phyloP scores from a whole-genome alignment of 2,797 vertebrate species.

The Zalophus californianus region DNA sequence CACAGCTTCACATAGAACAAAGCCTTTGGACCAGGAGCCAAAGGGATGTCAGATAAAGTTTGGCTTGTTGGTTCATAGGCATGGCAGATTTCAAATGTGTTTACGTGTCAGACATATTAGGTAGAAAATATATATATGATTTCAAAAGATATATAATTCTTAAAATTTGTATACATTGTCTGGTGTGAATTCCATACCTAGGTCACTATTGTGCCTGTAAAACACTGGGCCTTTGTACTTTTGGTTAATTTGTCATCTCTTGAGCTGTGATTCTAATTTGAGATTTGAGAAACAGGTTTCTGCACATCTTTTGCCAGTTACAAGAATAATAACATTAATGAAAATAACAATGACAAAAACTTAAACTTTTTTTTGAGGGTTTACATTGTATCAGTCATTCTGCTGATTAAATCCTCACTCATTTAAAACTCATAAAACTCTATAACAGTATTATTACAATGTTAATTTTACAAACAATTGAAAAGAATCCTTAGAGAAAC shows the following conservation, averaged over 20 bases:
- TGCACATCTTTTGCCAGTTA: neutral
- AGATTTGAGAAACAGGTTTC: neutral
- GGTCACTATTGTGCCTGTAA: neutral
- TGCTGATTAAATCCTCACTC: neutral
- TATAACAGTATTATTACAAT: neutral
- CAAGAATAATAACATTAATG: neutral
- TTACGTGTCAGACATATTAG: neutral
- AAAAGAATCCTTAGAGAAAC: neutral
- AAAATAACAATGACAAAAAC: neutral
- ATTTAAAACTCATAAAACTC: neutral
- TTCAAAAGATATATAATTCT: neutral
- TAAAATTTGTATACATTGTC: neutral
- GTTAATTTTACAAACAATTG: neutral
- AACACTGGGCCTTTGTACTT: neutral
- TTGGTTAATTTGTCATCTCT: neutral
- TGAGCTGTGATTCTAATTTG: neutral
- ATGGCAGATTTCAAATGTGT: neutral
- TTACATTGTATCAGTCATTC: neutral
- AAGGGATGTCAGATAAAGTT: neutral
- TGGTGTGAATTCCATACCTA: neutral
- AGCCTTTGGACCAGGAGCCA: neutral
- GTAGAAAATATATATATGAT: neutral
- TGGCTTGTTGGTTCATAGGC: neutral
- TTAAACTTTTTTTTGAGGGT: neutral
- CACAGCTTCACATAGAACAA: neutral